Base-by-base conservation (phyloP, 2,797 vertebrate species). In the Brachyalestes nurse region DNA sequence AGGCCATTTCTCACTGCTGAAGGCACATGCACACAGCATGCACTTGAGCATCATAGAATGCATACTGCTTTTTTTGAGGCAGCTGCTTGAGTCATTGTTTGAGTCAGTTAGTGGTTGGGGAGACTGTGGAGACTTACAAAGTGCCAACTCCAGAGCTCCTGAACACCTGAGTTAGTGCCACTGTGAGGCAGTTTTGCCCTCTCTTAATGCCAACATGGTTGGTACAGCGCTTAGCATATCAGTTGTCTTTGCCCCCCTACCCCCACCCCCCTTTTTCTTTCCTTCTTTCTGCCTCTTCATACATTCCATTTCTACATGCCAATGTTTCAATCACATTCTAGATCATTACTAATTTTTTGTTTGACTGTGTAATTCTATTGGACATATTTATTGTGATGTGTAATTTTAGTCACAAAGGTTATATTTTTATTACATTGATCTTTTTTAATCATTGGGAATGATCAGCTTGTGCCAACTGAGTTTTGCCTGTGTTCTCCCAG, bases 221-320 rank as follows among this genome's bases (percentile, higher is more conserved):
- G 34, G 19, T 6, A 25, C 49, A 19, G 17, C 21, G 42, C n/a
- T 16, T 40, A 61, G 61, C 17, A 19, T 23, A 28, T 61, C 49
- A 4, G 60, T 65, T 4, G n/a, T 66, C 57, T 61, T 53, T 8
- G 40, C 25, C 65, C 57, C 74, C 64, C 53, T 17, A 34, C 21
- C 53, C 72, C 55, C 55, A 4, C 45, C 6, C 66, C 21, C 21
- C 67, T 79, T 76, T 34, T 34, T 80, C 80, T 10, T 14, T 77
- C 78, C 70, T 85, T 62, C 81, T 80, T 81, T 17, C 7, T 86
- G 83, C 65, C 79, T 84, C 88, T 91, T 90, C 89, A 90, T 89
- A 93, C 93, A 95, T 95, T 95, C 93, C 94, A 93, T 92, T 85
- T 87, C 76, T 87, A 88, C 77, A 86, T 83, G 83, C 84, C 84